Evolutionary conservation across 1,140 invertebrate species (phyloP).

Genomic region (Drosophila navojoa): DNA sequence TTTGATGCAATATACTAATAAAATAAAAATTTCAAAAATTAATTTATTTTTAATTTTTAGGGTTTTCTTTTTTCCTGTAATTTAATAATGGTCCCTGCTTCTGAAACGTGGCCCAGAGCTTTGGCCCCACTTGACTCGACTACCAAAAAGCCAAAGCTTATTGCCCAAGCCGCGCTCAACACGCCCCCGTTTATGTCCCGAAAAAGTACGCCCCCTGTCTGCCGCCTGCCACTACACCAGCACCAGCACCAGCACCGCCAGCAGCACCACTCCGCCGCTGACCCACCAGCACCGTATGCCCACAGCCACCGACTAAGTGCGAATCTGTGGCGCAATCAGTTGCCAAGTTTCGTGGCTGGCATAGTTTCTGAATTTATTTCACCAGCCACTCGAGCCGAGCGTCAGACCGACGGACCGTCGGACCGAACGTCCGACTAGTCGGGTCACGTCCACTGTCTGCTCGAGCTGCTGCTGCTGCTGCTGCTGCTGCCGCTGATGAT

Average conservation of each 20-base stretch:
- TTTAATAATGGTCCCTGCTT: constrained; percentile 32
- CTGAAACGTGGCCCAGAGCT: constrained; percentile 28
- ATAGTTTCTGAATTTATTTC: constrained; percentile 80
- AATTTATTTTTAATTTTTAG: background rate
- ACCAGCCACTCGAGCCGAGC: constrained; percentile 43
- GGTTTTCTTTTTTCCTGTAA: background rate
- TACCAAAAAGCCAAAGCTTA: constrained; percentile 66
- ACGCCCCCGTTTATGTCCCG: constrained; percentile 78
- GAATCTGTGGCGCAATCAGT: constrained; percentile 82
- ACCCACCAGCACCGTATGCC: background rate
- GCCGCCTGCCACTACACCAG: constrained; percentile 2
- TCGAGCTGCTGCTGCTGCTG: constrained; percentile 25
- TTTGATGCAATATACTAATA: background rate
- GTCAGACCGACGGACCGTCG: constrained; percentile 16
- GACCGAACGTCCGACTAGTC: constrained; percentile 16
- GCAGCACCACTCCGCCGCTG: background rate
- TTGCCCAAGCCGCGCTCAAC: constrained; percentile 64
- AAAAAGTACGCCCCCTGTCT: constrained; percentile 42
- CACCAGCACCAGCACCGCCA: background rate
- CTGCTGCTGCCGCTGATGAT: constrained; percentile 55
- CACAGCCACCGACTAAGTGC: constrained; percentile 76
- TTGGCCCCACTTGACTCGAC: constrained; percentile 44
- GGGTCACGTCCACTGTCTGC: constrained; percentile 67
- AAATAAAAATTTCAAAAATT: too few relatives aligned
- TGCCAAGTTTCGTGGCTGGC: constrained; percentile 61